These are phyloP conservation scores for Eulemur macaco DNA, from an alignment of 2,113 vertebrate genomes.

Conservation along the genomic window DNA sequence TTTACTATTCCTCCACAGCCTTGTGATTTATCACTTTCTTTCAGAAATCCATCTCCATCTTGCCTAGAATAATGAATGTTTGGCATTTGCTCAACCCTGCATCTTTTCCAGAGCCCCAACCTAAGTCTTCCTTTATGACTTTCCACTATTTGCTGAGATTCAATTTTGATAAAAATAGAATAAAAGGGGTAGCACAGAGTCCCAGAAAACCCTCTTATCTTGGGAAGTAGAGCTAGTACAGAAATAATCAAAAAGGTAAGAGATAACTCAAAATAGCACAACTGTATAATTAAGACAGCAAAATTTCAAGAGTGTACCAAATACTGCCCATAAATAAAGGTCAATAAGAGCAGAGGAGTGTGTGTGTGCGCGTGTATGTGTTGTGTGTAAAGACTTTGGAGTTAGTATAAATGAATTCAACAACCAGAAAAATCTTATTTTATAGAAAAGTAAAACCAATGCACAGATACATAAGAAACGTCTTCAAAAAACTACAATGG, in stretches of 20 bases:
- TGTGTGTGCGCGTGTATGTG: neutral
- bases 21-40: neutral
- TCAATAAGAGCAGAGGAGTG: neutral
- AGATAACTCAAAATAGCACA: neutral
- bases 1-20: neutral
- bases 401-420: neutral
- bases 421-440: neutral
- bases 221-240: neutral
- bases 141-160: neutral
- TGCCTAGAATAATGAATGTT: neutral
- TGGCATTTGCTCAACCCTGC: neutral
- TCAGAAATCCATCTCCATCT: neutral
- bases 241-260: neutral
- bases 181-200: neutral
- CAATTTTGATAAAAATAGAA: neutral
- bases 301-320: neutral
- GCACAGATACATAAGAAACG: neutral
- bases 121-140: neutral
- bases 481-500: neutral
- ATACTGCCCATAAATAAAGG: neutral
- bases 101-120: neutral
- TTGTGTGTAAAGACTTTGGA: neutral
- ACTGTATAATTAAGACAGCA: neutral
- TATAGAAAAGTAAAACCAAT: neutral
- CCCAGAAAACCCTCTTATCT: neutral